Evolutionary conservation across 2,113 vertebrate species (phyloP).

Genomic region (Phrynocephalus versicolor): DNA sequence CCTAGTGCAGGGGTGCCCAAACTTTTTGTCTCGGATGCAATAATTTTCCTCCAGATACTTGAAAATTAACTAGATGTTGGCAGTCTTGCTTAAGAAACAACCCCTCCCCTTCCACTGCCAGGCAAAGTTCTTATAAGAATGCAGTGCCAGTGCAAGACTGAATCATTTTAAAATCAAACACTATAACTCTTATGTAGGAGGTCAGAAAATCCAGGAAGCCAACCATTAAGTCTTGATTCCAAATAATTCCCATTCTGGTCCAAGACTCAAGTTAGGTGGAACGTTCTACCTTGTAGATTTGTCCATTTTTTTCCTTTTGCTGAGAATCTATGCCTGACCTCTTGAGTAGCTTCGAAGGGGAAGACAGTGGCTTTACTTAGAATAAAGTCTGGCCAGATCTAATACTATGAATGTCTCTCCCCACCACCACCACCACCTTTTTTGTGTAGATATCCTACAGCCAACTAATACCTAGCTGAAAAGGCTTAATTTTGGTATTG

Average conservation of each 20-base stretch:
- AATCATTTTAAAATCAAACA: neutral
- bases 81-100: neutral
- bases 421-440: too few relatives aligned
- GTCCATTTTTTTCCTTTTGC: neutral
- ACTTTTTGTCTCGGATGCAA: neutral
- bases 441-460: too few relatives aligned
- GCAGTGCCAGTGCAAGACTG: neutral
- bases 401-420: too few relatives aligned
- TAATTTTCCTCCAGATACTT: neutral
- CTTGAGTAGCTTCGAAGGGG: neutral
- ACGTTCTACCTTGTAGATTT: neutral
- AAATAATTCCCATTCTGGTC: neutral
- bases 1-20: neutral
- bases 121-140: neutral
- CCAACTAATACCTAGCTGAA: too few relatives aligned
- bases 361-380: too few relatives aligned
- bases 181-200: neutral
- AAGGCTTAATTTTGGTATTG: too few relatives aligned
- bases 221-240: too few relatives aligned
- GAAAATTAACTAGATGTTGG: neutral
- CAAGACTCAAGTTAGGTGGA: neutral
- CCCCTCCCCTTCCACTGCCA: too few relatives aligned
- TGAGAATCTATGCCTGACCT: too few relatives aligned
- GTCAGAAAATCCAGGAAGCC: neutral
- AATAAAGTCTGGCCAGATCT: too few relatives aligned